Conservation (phyloP, 2,888 invertebrate species). For the Sipha maydis region DNA sequence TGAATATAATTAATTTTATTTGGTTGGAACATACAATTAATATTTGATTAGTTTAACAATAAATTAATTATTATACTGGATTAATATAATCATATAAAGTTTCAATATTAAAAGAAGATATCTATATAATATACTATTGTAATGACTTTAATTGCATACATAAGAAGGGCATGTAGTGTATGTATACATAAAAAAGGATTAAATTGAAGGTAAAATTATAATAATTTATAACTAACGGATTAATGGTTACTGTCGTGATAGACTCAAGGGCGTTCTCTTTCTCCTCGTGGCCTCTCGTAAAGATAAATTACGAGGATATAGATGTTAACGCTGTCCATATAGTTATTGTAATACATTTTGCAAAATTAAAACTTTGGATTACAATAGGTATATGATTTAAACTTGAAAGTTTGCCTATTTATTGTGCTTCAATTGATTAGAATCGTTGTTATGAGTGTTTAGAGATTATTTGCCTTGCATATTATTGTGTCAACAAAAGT, state of each 20-base stretch:
- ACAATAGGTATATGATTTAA: neutral
- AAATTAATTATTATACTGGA: neutral
- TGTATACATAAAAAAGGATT: conserved; percentile 17
- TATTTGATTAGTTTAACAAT: neutral
- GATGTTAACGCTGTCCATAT: neutral
- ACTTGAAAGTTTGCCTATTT: neutral
- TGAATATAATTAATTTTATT: too few species aligned
- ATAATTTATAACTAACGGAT: conserved; percentile 31
- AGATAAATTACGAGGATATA: conserved; percentile 30
- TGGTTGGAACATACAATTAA: neutral
- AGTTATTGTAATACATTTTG: neutral
- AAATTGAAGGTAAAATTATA: conserved; percentile 42
- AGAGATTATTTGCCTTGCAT: neutral
- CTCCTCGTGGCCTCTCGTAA: conserved; percentile 41
- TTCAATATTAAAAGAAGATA: too few species aligned
- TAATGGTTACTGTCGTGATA: conserved; percentile 18
- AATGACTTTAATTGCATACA: neutral
- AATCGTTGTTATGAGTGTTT: neutral
- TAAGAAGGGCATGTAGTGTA: conserved; percentile 5
- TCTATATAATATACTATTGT: neutral
- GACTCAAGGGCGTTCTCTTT: conserved; percentile 53
- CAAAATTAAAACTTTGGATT: conserved; percentile 10
- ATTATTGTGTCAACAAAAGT: neutral
- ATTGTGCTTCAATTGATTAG: neutral
- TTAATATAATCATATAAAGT: too few species aligned